Evolutionary conservation across 2,113 vertebrate genomes (phyloP).

Genomic region (Chlamydotis undulata): DNA sequence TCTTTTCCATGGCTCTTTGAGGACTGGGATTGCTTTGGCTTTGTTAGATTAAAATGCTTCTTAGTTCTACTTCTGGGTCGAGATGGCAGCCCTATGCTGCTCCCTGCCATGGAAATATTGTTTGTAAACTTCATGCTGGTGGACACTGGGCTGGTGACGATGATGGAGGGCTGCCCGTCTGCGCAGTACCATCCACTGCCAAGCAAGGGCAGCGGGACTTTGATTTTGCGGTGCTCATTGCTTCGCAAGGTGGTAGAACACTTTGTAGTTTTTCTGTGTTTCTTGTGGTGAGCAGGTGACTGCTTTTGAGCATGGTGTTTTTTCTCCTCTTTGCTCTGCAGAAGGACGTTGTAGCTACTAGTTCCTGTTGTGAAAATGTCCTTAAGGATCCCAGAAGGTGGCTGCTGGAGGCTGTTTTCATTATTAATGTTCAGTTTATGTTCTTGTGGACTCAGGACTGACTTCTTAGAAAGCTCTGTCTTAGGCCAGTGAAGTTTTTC

Average conservation of each 20-base stretch:
- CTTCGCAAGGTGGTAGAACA: not conserved
- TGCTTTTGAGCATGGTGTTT: conserved; percentile 70
- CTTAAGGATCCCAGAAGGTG: conserved; percentile 80
- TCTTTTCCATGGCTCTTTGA: conserved; percentile 66
- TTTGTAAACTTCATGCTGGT: conserved; percentile 53
- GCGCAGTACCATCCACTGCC: conserved; percentile 38
- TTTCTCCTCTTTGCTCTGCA: conserved; percentile 83
- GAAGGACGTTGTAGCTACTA: conserved; percentile 85
- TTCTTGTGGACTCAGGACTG: conserved; percentile 77
- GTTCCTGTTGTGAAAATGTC: conserved; percentile 85
- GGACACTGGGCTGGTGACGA: conserved; percentile 21
- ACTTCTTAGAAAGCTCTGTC: conserved; percentile 86
- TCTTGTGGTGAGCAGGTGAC: conserved; percentile 30
- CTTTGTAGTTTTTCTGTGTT: conserved; percentile 60
- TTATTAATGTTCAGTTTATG: conserved; percentile 65
- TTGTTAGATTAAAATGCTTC: conserved; percentile 30
- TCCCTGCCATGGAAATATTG: conserved; percentile 73
- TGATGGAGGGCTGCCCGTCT: conserved; percentile 46
- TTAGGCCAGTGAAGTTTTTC: conserved; percentile 91
- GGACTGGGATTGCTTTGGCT: conserved; percentile 70
- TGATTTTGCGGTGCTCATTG: conserved; percentile 23
- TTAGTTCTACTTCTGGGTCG: conserved; percentile 60
- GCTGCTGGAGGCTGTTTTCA: conserved; percentile 73
- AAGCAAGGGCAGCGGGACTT: conserved; percentile 1
- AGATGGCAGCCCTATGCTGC: conserved; percentile 46